Percentiles rank a stretch among this genome's conserved stretches.
phyloP scores from a whole-genome alignment of 2,888 invertebrate species.

The Molanna angustata region DNA sequence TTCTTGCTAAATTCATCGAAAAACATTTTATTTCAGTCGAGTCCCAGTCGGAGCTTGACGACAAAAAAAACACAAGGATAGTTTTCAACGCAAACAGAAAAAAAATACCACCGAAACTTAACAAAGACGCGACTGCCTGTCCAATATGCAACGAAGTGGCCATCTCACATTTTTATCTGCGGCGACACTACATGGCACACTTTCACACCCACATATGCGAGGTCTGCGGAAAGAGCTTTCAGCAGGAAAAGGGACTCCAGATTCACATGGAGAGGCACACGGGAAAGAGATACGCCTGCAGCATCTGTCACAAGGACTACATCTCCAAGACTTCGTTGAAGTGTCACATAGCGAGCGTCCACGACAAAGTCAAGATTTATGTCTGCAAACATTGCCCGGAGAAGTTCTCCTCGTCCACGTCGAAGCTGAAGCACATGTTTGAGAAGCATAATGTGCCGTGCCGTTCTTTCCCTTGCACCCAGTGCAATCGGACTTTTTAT shows the following conservation, averaged over 20 bases:
- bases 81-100: background rate
- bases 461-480: constrained; percentile 8
- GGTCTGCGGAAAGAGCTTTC: constrained; percentile 11
- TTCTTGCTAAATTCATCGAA: no score
- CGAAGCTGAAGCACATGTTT: constrained; percentile 20
- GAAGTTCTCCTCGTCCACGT: constrained; percentile 11
- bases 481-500: constrained; percentile 14
- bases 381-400: constrained; percentile 13
- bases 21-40: no score
- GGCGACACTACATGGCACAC: constrained; percentile 12
- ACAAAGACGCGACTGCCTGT: constrained; percentile 6
- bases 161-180: constrained; percentile 9
- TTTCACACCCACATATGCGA: constrained; percentile 10
- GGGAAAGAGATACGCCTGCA: constrained; percentile 3
- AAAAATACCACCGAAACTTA: constrained; percentile 3
- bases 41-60: background rate
- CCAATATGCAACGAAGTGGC: constrained; percentile 9
- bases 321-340: background rate
- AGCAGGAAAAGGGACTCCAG: constrained; percentile 2
- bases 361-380: constrained; percentile 14
- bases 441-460: constrained; percentile 14
- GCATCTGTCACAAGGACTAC: constrained; percentile 13
- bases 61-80: background rate
- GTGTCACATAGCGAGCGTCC: constrained; percentile 8
- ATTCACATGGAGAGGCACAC: constrained; percentile 6